A percentile compares a stretch with the other conserved stretches of the same genome.
phyloP scores from a whole-genome alignment of 2,888 invertebrate species.

The Drosophila lutescens region DNA sequence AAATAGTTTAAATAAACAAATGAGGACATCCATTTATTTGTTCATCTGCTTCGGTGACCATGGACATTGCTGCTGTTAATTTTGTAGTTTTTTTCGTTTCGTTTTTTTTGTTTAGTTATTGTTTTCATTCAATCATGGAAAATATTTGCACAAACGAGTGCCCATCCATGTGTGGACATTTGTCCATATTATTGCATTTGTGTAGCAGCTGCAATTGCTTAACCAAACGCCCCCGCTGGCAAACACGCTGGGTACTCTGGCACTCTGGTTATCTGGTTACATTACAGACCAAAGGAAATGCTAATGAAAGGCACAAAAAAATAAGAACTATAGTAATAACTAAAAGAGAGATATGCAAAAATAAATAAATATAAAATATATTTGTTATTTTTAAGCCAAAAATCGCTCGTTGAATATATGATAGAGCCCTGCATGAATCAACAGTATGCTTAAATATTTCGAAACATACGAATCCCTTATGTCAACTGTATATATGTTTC shows the following conservation, averaged over 20 bases:
- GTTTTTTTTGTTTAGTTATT: conserved; percentile 12
- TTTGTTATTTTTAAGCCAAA: conserved; percentile 57
- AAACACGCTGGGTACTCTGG: conserved; percentile 49
- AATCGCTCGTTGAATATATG: neutral
- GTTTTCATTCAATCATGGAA: conserved; percentile 28
- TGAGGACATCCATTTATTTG: conserved; percentile 12
- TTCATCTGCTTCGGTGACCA: neutral
- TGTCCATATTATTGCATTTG: conserved; percentile 6
- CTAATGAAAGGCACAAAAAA: conserved; percentile 26
- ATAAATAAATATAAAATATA: conserved; percentile 43
- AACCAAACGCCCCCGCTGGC: conserved; percentile 30
- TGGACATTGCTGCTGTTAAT: conserved; percentile 21
- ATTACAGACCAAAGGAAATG: conserved; percentile 48
- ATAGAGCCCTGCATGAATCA: too few relatives aligned
- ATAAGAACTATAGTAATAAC: neutral
- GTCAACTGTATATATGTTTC: too few relatives aligned
- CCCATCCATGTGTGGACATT: conserved; percentile 7
- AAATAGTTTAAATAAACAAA: conserved; percentile 2
- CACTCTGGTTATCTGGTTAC: conserved; percentile 72
- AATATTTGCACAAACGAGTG: conserved; percentile 32
- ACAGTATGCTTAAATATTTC: too few relatives aligned
- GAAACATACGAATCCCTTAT: too few relatives aligned
- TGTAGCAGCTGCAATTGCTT: conserved; percentile 38
- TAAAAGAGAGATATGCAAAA: conserved; percentile 37
- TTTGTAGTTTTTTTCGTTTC: neutral